Percentiles rank a stretch among this genome's conserved stretches.
phyloP scores from a whole-genome alignment of 1,140 invertebrate genomes.

The Bombus breviceps region DNA sequence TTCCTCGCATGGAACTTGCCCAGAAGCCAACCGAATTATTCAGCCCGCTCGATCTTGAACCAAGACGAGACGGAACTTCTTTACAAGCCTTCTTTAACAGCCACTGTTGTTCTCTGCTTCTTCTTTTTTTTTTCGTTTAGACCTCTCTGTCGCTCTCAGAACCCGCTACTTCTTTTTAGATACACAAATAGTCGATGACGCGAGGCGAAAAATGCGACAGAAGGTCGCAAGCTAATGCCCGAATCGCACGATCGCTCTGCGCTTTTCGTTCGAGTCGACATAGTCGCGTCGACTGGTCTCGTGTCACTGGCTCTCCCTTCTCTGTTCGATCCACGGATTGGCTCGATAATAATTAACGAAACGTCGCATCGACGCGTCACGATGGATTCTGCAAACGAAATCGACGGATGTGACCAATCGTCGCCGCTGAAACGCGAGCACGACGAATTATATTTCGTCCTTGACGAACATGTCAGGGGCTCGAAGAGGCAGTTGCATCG shows the following conservation, averaged over 20 bases:
- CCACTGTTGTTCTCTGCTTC: background rate
- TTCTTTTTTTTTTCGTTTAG: conserved; percentile 2
- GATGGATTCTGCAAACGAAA: conserved; percentile 12
- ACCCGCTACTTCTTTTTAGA: conserved; percentile 39
- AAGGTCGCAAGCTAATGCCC: conserved; percentile 70
- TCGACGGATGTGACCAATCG: background rate
- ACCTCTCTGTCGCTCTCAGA: conserved; percentile 19
- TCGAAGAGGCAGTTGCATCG: background rate
- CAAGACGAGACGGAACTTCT: conserved; percentile 9
- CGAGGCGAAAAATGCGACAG: conserved; percentile 56
- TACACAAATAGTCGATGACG: conserved; percentile 77
- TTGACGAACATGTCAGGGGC: background rate
- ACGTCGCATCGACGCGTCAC: background rate
- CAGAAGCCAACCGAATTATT: conserved; percentile 3
- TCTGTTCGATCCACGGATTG: background rate
- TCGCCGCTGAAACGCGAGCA: background rate
- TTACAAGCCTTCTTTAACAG: conserved; percentile 10
- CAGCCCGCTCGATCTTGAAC: conserved; percentile 14
- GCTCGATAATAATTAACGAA: background rate
- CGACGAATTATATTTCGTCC: background rate
- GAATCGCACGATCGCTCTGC: conserved; percentile 64
- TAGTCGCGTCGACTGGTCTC: conserved; percentile 16
- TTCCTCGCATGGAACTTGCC: conserved; percentile 68
- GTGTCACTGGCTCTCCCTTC: background rate
- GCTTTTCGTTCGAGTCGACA: conserved; percentile 52